These are phyloP conservation scores for Crocuta crocuta DNA, from an alignment of 2,113 vertebrate genomes.

Conservation along the genomic window DNA sequence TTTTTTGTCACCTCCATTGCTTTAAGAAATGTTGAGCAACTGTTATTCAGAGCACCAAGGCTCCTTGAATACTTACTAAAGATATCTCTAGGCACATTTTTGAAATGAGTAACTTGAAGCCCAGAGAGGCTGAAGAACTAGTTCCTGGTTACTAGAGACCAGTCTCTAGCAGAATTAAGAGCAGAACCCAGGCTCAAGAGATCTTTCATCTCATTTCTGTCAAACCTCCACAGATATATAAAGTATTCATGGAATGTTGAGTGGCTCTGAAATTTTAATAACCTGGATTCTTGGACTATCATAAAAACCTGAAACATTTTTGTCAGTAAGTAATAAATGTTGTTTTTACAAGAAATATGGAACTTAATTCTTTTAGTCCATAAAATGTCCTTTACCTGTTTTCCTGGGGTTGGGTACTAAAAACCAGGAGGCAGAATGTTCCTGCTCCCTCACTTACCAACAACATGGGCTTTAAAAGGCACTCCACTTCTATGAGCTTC, in stretches of 20 bases:
- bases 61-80: constrained; percentile 16
- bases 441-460: not conserved
- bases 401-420: not conserved
- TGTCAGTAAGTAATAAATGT: constrained; percentile 64
- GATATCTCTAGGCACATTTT: not conserved
- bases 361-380: constrained; percentile 48
- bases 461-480: not conserved
- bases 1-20: not conserved
- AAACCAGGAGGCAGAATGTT: not conserved
- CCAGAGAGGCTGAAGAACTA: not conserved
- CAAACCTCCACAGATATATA: constrained; percentile 59
- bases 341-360: constrained; percentile 59
- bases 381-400: constrained; percentile 15
- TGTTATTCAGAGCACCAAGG: not conserved
- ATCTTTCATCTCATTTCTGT: constrained; percentile 58
- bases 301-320: constrained; percentile 58
- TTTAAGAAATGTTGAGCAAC: not conserved
- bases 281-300: constrained; percentile 64
- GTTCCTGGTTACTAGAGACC: constrained; percentile 40
- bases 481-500: not conserved
- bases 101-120: constrained; percentile 30
- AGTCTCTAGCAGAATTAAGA: constrained; percentile 50
- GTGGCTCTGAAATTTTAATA: constrained; percentile 72
- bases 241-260: constrained; percentile 67
- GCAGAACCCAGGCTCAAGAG: constrained; percentile 60